These are phyloP conservation scores for Echiichthys vipera DNA, from an alignment of 2,797 vertebrate species.

Conservation along the genomic window DNA sequence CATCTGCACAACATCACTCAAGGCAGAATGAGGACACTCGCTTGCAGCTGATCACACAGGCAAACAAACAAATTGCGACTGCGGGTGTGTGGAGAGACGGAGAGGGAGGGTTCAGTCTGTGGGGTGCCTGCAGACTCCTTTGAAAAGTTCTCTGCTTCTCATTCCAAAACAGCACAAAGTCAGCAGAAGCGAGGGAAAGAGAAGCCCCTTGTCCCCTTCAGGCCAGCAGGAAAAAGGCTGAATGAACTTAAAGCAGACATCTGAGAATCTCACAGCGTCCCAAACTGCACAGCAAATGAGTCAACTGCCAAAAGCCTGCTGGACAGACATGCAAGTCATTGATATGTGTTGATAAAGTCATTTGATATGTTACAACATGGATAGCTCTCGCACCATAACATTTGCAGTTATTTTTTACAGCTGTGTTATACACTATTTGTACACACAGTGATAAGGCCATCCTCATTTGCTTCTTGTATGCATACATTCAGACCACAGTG, in stretches of 20 bases:
- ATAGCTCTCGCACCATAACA: background rate
- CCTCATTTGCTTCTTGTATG: background rate
- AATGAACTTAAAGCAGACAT: conserved; percentile 73
- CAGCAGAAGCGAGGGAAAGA: conserved; percentile 72
- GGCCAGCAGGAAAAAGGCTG: conserved; percentile 67
- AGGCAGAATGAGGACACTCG: conserved; percentile 66
- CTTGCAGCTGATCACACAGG: conserved; percentile 74
- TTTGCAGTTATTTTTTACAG: background rate
- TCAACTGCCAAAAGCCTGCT: conserved; percentile 38
- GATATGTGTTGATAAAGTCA: conserved; percentile 17
- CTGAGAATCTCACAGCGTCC: conserved; percentile 57
- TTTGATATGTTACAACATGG: background rate
- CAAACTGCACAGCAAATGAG: conserved; percentile 30
- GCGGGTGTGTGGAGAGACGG: conserved; percentile 8
- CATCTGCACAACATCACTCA: conserved; percentile 49
- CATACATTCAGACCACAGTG: background rate
- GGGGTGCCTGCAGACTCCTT: conserved; percentile 42
- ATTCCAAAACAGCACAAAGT: conserved; percentile 71
- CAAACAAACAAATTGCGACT: conserved; percentile 59
- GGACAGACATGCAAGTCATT: conserved; percentile 24
- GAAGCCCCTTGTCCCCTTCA: conserved; percentile 57
- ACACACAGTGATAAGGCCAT: background rate
- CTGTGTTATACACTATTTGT: conserved; percentile 28
- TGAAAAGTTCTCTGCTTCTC: conserved; percentile 49
- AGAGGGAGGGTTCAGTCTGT: conserved; percentile 25